Evolutionary conservation across 2,888 invertebrate genomes (phyloP).

Genomic region (Mayetiola destructor): DNA sequence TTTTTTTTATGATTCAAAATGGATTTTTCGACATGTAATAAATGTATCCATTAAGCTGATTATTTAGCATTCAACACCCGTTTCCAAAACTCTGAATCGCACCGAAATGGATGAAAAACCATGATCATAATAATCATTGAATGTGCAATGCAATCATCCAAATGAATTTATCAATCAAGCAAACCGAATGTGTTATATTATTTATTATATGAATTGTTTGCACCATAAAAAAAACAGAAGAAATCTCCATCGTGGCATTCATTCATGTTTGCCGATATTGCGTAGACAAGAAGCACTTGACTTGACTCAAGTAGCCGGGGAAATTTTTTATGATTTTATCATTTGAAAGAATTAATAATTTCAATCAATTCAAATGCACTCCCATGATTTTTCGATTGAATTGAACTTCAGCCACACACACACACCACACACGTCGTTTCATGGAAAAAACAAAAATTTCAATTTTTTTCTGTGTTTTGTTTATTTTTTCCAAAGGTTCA

Average conservation of each 20-base stretch:
- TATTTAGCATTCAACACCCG: neutral
- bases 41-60: conserved; percentile 9
- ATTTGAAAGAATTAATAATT: no score
- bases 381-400: no score
- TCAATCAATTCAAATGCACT: no score
- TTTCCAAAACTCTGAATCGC: neutral
- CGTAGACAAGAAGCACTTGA: conserved; percentile 3
- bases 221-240: no score
- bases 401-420: conserved; percentile 8
- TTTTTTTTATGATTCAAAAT: neutral
- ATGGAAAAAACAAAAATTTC: neutral
- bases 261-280: no score
- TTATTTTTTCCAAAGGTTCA: conserved; percentile 24
- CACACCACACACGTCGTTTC: neutral
- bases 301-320: no score
- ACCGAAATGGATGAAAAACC: no score
- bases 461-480: neutral
- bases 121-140: no score
- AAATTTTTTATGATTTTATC: no score
- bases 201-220: no score
- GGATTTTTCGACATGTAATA: conserved; percentile 2
- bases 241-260: no score
- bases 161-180: conserved; percentile 9
- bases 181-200: conserved; percentile 2
- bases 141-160: neutral